Evolutionary conservation across 2,797 vertebrate genomes (phyloP).

Genomic region (Sebastes steindachneri): DNA sequence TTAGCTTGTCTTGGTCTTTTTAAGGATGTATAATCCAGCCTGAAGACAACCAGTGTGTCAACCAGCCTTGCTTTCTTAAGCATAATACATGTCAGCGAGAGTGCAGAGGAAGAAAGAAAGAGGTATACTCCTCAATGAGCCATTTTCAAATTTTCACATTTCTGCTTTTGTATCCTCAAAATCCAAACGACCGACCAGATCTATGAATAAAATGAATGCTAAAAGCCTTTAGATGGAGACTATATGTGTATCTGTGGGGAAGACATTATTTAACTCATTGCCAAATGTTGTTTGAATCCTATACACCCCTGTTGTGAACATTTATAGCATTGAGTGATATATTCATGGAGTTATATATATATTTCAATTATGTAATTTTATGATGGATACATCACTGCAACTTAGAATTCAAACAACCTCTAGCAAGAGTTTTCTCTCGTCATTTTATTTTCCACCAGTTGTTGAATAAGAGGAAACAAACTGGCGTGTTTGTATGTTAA

Average conservation of each 20-base stretch:
- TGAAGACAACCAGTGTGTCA: slow-evolving; percentile 4
- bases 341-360: background rate
- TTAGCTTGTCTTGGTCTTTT: background rate
- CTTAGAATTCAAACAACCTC: background rate
- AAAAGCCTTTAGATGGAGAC: background rate
- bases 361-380: slow-evolving; percentile 1
- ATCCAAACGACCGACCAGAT: slow-evolving; percentile 1
- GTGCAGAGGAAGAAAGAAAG: background rate
- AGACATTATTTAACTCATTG: background rate
- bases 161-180: background rate
- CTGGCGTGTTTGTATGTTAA: background rate
- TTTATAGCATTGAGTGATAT: background rate
- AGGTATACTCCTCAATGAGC: background rate
- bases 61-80: background rate
- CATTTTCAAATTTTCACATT: slow-evolving; percentile 7
- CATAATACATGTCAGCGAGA: background rate
- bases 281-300: background rate
- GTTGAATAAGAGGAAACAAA: background rate
- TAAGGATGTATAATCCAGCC: background rate
- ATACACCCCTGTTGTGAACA: slow-evolving; percentile 2
- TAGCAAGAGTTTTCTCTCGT: background rate
- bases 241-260: background rate
- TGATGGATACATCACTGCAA: background rate
- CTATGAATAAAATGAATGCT: slow-evolving; percentile 29
- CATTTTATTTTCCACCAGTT: background rate